Conservation (phyloP, 1,140 invertebrate genomes). For the Liolophura sinensis region DNA sequence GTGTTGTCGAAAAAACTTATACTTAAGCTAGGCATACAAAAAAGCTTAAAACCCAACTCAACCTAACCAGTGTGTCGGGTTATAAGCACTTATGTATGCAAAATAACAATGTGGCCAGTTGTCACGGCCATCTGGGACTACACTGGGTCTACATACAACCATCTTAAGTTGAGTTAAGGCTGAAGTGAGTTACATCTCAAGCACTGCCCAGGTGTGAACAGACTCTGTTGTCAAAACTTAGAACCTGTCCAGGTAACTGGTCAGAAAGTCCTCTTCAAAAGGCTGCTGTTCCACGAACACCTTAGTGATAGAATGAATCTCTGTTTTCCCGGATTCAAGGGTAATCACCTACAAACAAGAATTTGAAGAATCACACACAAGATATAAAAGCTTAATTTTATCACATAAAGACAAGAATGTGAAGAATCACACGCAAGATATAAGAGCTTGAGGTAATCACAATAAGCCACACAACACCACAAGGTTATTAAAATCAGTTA, state of each 20-base stretch:
- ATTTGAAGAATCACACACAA: background rate
- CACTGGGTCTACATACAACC: too few species aligned
- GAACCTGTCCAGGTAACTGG: constrained; percentile 39
- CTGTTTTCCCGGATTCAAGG: constrained; percentile 26
- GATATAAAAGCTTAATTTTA: background rate
- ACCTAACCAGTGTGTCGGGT: too few species aligned
- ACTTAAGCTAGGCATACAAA: too few species aligned
- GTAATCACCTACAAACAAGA: constrained; percentile 29
- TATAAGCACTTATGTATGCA: too few species aligned
- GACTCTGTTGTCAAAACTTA: constrained; percentile 6
- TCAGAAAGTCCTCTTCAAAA: constrained; percentile 41
- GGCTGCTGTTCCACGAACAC: constrained; percentile 33
- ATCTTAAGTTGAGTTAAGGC: too few species aligned
- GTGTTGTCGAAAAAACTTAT: too few species aligned
- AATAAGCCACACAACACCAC: background rate
- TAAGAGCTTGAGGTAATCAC: background rate
- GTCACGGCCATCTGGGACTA: too few species aligned
- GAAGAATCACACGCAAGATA: background rate
- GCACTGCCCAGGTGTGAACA: too few species aligned
- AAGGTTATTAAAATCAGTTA: background rate
- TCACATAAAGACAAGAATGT: background rate
- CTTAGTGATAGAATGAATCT: constrained; percentile 37
- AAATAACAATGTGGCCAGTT: too few species aligned
- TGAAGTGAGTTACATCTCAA: too few species aligned
- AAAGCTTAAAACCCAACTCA: too few species aligned